Base-by-base conservation (phyloP, 2,888 invertebrate species). In the Ceraclea dissimilis region DNA sequence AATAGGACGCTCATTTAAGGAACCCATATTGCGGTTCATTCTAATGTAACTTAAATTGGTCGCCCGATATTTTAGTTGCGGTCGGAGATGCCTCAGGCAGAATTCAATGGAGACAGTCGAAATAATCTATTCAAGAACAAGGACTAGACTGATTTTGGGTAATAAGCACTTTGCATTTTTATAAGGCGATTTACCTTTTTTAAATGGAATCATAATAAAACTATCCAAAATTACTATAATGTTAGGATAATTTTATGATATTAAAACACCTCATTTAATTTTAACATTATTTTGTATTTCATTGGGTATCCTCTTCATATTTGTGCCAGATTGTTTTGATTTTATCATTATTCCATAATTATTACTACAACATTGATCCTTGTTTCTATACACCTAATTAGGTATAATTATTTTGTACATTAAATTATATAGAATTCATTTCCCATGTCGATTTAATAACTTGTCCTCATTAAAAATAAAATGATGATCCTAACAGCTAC, bases 21-120 rank as follows among this genome's bases (percentile, higher is more conserved):
- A 22, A 39, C 33, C 39, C 18, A 54, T 51, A 49, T 22, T 21
- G 43, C 46, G 49, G 26, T 49, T 26, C 48, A 44, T 50, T 20
- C 54, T 61, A 61, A 61, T 61, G 59, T 53, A 51, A 57, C 39
- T 57, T 59, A 61, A 61, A 61, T 61, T 61, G 61, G 59, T 54
- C 58, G 44, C 19, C 51, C 31, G 46, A 22, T 46, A 46, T 49
- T 43, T 49, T 39, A 33, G 57, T 46, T 19, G 46, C 46, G 46
- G 46, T 17, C 48, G 51, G 51, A 39, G 39, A 31, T 48, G 61
- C 61, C 59, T 18, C 31, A 31, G 60, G 60, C 55, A n/a, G 10
- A 21, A 49, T 43, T 39, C 26, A 26, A 39, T 33, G 52, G 59
- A 57, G 61, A 61, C 59, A 61, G 56, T 54, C 26, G 13, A 46